Percentiles rank a stretch among this genome's conserved stretches.
These are phyloP conservation scores for Brachionus paranguensis DNA, from an alignment of 1,140 invertebrate species.

Conservation along the genomic window DNA sequence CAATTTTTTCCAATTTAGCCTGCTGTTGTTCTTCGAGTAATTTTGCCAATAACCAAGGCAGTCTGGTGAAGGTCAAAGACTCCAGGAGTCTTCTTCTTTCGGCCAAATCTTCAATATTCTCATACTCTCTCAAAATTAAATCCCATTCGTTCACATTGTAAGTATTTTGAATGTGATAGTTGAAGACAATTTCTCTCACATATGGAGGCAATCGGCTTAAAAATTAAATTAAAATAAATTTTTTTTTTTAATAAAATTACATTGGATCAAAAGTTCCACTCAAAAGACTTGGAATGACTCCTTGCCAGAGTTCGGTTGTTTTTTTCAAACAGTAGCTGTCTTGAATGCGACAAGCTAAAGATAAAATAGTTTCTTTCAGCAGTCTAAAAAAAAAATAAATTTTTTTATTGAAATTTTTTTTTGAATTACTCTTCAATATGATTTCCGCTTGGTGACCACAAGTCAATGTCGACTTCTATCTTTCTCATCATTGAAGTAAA, in stretches of 20 bases:
- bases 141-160: slow-evolving; percentile 36
- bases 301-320: slow-evolving; percentile 11
- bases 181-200: slow-evolving; percentile 34
- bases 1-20: slow-evolving; percentile 9
- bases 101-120: background rate
- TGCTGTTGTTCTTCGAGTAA: background rate
- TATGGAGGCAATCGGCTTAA: background rate
- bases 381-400: background rate
- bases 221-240: background rate
- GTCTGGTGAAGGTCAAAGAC: background rate
- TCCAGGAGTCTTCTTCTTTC: slow-evolving; percentile 3
- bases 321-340: slow-evolving; percentile 15
- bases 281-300: background rate
- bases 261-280: background rate
- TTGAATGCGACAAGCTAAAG: slow-evolving; percentile 34
- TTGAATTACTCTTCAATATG: slow-evolving; percentile 10
- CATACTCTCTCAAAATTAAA: background rate
- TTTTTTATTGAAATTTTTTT: background rate
- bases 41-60: slow-evolving; percentile 11
- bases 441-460: background rate
- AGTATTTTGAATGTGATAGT: slow-evolving; percentile 27
- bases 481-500: slow-evolving; percentile 4
- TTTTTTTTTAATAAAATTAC: background rate
- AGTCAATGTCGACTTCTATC: slow-evolving; percentile 3
- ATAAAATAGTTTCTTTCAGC: slow-evolving; percentile 27